phyloP scores from a whole-genome alignment of 1,140 invertebrate species.

The Rhopalosiphum padi region DNA sequence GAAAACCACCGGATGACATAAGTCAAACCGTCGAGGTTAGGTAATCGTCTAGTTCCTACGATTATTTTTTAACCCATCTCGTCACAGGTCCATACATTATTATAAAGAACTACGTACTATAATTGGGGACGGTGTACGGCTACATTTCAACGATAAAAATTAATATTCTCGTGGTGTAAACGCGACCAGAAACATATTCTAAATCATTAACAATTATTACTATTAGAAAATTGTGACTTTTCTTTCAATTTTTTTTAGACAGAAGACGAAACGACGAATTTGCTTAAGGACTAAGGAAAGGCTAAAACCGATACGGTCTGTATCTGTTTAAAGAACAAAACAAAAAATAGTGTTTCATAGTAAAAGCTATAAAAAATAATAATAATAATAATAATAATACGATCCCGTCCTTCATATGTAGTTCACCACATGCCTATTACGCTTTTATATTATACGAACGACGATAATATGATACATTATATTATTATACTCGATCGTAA shows the following conservation, averaged over 20 bases:
- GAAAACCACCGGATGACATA: not conserved
- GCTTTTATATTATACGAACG: not conserved
- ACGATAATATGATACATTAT: not conserved
- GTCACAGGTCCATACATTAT: not conserved
- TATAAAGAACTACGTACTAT: rapidly evolving
- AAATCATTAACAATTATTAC: not conserved
- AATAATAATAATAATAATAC: conserved; percentile 3
- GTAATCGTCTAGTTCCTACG: not conserved
- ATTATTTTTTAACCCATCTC: not conserved
- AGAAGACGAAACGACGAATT: conserved; percentile 33
- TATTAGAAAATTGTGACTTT: not conserved
- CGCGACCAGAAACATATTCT: not conserved
- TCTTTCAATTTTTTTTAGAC: conserved; percentile 41
- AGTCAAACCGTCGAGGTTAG: not conserved
- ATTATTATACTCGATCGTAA: not conserved
- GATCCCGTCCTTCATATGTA: not conserved
- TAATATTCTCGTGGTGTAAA: not conserved
- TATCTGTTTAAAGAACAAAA: not conserved
- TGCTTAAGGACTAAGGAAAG: conserved; percentile 32
- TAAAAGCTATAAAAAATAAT: not conserved
- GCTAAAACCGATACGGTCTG: conserved; percentile 28
- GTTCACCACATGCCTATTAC: not conserved
- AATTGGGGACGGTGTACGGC: not conserved
- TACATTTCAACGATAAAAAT: not conserved
- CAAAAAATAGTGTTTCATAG: not conserved